phyloP scores from a whole-genome alignment of 64 coral and sea anemone species.

The Montipora sp. region DNA sequence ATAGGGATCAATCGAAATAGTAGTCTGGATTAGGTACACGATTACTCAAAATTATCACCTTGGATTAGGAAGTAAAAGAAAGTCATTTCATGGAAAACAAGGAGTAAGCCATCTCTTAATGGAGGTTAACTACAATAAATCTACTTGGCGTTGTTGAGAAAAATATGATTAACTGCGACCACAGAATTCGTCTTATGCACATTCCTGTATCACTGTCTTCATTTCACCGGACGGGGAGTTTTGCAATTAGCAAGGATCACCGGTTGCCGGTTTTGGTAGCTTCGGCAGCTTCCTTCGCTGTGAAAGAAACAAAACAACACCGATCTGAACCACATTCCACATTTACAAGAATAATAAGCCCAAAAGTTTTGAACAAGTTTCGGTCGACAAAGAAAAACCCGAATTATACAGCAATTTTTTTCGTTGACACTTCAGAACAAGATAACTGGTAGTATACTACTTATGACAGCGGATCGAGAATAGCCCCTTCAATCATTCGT shows the following conservation, averaged over 20 bases:
- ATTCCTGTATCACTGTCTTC: neutral
- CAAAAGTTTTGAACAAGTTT: neutral
- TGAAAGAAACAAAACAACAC: neutral
- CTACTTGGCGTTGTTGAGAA: neutral
- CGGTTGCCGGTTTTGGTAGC: neutral
- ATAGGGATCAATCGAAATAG: no score
- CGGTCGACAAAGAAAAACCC: no score
- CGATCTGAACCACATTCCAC: neutral
- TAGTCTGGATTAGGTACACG: no score
- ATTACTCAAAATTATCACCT: no score
- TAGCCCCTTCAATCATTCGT: no score
- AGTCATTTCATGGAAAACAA: neutral
- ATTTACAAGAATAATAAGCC: neutral
- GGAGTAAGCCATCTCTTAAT: neutral
- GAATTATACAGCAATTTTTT: no score
- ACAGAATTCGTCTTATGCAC: neutral
- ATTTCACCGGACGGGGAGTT: neutral
- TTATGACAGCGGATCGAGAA: no score
- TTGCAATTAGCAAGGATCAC: neutral
- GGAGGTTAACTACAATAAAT: neutral
- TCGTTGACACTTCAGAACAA: no score
- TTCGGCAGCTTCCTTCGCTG: conserved; percentile 35
- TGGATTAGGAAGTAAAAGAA: no score
- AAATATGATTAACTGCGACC: neutral
- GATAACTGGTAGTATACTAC: no score